Percentiles rank a stretch among this genome's conserved stretches.
These are phyloP conservation scores for Chelonus insularis DNA, from an alignment of 1,140 invertebrate species.

Conservation along the genomic window DNA sequence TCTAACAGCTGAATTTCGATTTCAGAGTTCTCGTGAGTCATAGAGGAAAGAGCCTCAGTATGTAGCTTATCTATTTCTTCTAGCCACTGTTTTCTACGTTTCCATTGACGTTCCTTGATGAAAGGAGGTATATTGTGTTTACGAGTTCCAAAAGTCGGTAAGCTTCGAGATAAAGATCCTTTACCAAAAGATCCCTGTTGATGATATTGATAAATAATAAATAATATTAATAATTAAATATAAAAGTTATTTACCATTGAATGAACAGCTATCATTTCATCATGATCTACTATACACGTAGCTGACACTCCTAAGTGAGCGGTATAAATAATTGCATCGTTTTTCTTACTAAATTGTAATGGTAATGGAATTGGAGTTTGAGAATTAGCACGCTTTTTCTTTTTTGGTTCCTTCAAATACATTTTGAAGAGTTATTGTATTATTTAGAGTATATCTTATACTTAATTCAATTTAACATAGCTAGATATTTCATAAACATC, in stretches of 20 bases:
- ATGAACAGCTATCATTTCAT: constrained; percentile 66
- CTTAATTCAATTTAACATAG: too few relatives aligned
- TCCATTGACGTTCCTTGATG: constrained; percentile 62
- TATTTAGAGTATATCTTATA: neutral
- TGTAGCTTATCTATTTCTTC: constrained; percentile 56
- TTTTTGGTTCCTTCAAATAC: constrained; percentile 54
- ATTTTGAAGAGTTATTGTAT: too few relatives aligned
- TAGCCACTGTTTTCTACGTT: constrained; percentile 62
- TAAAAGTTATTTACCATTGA: constrained; percentile 68
- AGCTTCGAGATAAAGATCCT: constrained; percentile 67
- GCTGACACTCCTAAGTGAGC: constrained; percentile 68
- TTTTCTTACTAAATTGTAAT: constrained; percentile 54
- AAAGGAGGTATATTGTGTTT: constrained; percentile 54
- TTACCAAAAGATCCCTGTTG: constrained; percentile 73
- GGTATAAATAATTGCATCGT: constrained; percentile 60
- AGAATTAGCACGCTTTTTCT: constrained; percentile 47
- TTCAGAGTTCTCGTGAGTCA: too few relatives aligned
- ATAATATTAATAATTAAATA: too few relatives aligned
- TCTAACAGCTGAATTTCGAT: neutral
- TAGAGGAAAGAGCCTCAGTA: constrained; percentile 2
- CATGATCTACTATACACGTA: constrained; percentile 65
- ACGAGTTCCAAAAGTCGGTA: constrained; percentile 59
- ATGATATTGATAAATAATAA: constrained; percentile 14
- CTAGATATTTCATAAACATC: neutral
- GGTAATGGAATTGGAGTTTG: constrained; percentile 54